Evolutionary conservation across 2,797 vertebrate species (phyloP).

Genomic region (Spondyliosoma cantharus): DNA sequence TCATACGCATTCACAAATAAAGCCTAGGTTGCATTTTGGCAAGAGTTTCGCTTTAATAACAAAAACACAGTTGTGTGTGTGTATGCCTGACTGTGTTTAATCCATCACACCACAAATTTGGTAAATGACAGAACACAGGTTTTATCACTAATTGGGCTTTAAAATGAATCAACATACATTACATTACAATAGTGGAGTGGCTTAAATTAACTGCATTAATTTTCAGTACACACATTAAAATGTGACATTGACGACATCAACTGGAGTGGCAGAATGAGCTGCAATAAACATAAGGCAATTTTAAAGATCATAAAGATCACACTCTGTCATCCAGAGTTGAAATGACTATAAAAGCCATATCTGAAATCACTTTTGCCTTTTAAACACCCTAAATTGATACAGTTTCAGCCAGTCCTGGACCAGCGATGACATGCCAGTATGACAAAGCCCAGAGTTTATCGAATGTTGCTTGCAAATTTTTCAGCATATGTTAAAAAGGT

Average conservation of each 20-base stretch:
- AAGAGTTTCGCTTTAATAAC: too few relatives aligned
- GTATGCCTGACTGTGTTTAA: background rate
- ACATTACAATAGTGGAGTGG: background rate
- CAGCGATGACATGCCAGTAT: constrained; percentile 31
- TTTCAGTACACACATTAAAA: background rate
- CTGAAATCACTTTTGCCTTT: background rate
- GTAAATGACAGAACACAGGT: constrained; percentile 1
- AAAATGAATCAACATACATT: background rate
- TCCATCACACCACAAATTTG: background rate
- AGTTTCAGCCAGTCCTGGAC: constrained; percentile 23
- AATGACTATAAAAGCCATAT: background rate
- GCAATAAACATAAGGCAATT: constrained; percentile 5
- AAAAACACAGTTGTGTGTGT: background rate
- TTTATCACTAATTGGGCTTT: constrained; percentile 11
- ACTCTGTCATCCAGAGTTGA: background rate
- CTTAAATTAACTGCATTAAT: background rate
- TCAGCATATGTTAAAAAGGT: constrained; percentile 71
- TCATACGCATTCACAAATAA: too few relatives aligned
- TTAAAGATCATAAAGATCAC: constrained; percentile 13
- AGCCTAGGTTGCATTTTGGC: too few relatives aligned
- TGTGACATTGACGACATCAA: constrained; percentile 1
- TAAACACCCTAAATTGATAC: constrained; percentile 15
- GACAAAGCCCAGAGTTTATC: constrained; percentile 55
- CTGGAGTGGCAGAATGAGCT: constrained; percentile 6
- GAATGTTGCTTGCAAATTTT: constrained; percentile 66